Base-by-base conservation (phyloP, 2,113 vertebrate genomes). In the Brachyhypopomus gauderio region DNA sequence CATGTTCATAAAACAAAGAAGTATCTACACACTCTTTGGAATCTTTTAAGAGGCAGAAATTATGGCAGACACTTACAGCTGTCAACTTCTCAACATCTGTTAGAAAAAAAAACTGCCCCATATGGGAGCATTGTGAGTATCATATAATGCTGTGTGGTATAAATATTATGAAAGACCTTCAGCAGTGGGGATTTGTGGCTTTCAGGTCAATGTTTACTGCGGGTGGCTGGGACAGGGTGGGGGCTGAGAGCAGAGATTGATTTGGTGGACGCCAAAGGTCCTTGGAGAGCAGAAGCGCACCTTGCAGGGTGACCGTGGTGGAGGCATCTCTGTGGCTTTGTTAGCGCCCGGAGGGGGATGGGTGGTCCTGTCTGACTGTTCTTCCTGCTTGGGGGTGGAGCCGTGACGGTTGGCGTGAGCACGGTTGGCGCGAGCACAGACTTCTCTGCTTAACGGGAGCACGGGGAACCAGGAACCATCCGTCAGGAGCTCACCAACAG, bases 361-460 rank as follows among this genome's bases (percentile, higher is more conserved):
- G n/a, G 52, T 66, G 66, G 63, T 70, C 22, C 52, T 60, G 73
- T 23, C 12, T 11, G 9, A 48, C 67, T n/a, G 69, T 56, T 80
- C 45, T 66, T 66, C 27, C n/a, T 38, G 71, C 72, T 79, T 41
- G 72, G 59, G 62, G 55, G 67, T 67, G 55, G 58, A 78, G 23
- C 30, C 36, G 27, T 23, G 72, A 30, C 30, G 30, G 30, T 30
- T 30, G 30, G 30, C 30, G 30, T 30, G 30, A 30, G 30, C n/a
- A n/a, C 60, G 69, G 62, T 70, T 75, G 79, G 77, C 23, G 19
- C 56, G 58, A 82, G 77, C 75, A 89, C 87, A 84, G 91, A 87
- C 84, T 86, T 87, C 85, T 86, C 86, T 86, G 83, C 89, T 88
- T 92, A 93, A 93, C 92, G 89, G 90, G 90, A 45, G 92, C 89